phyloP scores from a whole-genome alignment of 1,140 invertebrate species.

The Aphelenchoides fujianensis region DNA sequence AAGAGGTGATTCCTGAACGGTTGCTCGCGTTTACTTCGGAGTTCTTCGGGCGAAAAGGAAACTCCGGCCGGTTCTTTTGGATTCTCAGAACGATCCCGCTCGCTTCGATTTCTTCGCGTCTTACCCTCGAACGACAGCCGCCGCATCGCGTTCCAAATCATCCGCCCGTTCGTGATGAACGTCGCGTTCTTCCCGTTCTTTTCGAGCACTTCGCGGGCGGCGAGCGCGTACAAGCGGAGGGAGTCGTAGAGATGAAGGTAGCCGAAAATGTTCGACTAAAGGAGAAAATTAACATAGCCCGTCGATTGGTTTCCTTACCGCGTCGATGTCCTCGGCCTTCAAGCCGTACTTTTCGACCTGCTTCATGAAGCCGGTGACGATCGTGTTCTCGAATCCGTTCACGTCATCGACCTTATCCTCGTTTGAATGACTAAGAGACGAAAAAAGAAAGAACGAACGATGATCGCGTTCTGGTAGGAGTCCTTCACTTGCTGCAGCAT shows the following conservation, averaged over 20 bases:
- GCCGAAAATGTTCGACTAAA: slow-evolving; percentile 57
- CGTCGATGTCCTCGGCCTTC: slow-evolving; percentile 49
- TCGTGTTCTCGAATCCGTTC: slow-evolving; percentile 57
- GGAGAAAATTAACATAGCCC: not conserved
- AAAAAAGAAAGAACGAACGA: slow-evolving; percentile 49
- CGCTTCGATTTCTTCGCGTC: too few relatives aligned
- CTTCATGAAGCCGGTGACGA: slow-evolving; percentile 46
- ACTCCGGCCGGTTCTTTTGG: too few relatives aligned
- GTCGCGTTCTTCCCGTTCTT: slow-evolving; percentile 43
- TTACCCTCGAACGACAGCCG: slow-evolving; percentile 56
- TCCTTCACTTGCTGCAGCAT: slow-evolving; percentile 62
- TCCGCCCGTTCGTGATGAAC: slow-evolving; percentile 47
- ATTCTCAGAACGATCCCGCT: too few relatives aligned
- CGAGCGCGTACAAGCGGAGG: slow-evolving; percentile 54
- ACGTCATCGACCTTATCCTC: slow-evolving; percentile 62
- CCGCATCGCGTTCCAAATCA: slow-evolving; percentile 58
- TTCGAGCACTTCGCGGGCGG: slow-evolving; percentile 45
- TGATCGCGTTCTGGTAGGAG: slow-evolving; percentile 59
- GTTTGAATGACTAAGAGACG: too few relatives aligned
- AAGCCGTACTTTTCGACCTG: slow-evolving; percentile 50
- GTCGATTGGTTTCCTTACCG: slow-evolving; percentile 13
- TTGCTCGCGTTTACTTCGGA: not conserved
- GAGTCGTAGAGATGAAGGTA: slow-evolving; percentile 58
- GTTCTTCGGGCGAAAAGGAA: too few relatives aligned
- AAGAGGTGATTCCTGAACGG: slow-evolving; percentile 52